A percentile compares a stretch with the other conserved stretches of the same genome.
These are phyloP conservation scores for Pandion haliaetus DNA, from an alignment of 2,113 vertebrate genomes.

Conservation along the genomic window DNA sequence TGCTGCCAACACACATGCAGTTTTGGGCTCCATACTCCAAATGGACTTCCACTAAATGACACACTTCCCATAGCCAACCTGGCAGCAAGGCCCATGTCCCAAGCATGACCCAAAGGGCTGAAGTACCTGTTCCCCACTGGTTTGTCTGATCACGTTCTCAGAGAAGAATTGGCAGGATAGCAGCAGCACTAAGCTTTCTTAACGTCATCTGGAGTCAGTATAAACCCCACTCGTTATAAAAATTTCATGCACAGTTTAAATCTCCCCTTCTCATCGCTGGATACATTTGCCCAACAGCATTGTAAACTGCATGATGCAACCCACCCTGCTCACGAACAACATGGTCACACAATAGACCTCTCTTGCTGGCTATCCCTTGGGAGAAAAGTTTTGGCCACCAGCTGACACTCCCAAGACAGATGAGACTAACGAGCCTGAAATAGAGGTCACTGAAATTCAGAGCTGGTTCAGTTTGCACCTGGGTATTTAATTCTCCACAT, in stretches of 20 bases:
- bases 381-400: not conserved
- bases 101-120: not conserved
- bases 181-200: not conserved
- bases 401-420: not conserved
- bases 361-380: not conserved
- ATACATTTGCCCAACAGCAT: not conserved
- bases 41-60: not conserved
- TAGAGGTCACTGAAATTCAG: constrained; percentile 16
- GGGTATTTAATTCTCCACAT: not conserved
- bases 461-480: constrained; percentile 1
- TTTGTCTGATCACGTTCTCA: not conserved
- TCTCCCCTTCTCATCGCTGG: not conserved
- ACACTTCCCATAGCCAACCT: not conserved
- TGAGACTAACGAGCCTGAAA: constrained; percentile 12
- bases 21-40: not conserved
- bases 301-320: not conserved
- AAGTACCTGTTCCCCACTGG: not conserved
- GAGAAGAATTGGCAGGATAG: not conserved
- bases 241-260: not conserved
- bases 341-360: not conserved
- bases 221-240: not conserved
- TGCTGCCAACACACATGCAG: not conserved
- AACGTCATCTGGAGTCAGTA: not conserved
- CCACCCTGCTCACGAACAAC: not conserved
- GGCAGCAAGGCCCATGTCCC: not conserved